Conservation (phyloP, 1,140 invertebrate species). For the Arctopsyche grandis region DNA sequence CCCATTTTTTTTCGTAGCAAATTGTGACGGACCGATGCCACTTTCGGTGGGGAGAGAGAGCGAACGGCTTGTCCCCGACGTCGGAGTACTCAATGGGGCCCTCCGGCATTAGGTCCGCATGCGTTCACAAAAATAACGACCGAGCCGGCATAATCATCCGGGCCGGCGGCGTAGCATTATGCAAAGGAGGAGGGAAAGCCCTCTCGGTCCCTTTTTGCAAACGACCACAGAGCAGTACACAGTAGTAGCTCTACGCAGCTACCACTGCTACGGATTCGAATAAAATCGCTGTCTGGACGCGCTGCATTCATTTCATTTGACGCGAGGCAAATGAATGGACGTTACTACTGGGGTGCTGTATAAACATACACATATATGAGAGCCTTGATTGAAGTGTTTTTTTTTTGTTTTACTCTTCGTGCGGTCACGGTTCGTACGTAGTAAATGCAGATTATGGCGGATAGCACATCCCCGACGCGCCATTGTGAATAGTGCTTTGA, state of each 20-base stretch:
- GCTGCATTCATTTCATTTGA: slow-evolving; percentile 25
- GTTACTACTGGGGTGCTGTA: not conserved
- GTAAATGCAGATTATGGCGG: not conserved
- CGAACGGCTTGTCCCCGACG: too few relatives aligned
- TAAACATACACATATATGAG: not conserved
- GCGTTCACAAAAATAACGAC: slow-evolving; percentile 68
- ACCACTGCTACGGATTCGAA: slow-evolving; percentile 31
- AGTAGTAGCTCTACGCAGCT: too few relatives aligned
- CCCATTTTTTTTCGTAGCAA: too few relatives aligned
- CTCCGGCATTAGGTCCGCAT: slow-evolving; percentile 60
- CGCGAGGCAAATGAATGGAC: not conserved
- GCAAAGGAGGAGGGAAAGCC: slow-evolving; percentile 46
- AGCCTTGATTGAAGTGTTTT: slow-evolving; percentile 19
- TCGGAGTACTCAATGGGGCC: too few relatives aligned
- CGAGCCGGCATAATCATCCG: slow-evolving; percentile 47
- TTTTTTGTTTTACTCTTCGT: not conserved
- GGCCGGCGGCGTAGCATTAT: slow-evolving; percentile 42
- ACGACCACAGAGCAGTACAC: too few relatives aligned
- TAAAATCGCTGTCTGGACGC: slow-evolving; percentile 38
- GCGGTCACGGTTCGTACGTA: not conserved
- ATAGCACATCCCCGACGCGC: too few relatives aligned
- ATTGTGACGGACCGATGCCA: too few relatives aligned
- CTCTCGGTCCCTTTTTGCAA: slow-evolving; percentile 43
- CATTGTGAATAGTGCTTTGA: too few relatives aligned
- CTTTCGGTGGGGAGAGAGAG: too few relatives aligned